Evolutionary conservation across 2,888 invertebrate species (phyloP).

Genomic region (Drosophila barbarae): DNA sequence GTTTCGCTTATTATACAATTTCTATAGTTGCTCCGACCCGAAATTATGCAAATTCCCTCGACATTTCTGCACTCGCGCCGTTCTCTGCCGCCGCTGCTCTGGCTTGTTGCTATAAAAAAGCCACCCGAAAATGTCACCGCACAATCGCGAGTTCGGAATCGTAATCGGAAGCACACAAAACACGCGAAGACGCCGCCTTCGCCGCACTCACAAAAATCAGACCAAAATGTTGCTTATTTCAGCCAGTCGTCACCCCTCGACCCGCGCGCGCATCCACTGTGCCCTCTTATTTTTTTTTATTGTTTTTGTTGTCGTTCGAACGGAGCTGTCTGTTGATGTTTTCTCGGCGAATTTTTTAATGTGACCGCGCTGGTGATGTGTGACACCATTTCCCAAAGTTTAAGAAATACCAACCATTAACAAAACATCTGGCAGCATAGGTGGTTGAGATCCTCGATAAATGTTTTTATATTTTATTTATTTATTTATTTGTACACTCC

Average conservation of each 20-base stretch:
- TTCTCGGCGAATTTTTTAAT: neutral
- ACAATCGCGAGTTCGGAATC: conserved; percentile 6
- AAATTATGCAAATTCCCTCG: conserved; percentile 35
- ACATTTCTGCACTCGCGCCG: conserved; percentile 29
- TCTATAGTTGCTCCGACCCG: conserved; percentile 17
- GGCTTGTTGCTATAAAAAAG: conserved; percentile 27
- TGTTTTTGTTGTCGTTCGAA: conserved; percentile 8
- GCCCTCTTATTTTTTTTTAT: neutral
- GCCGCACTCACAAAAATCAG: conserved; percentile 19
- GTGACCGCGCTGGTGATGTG: neutral
- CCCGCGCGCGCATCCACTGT: conserved; percentile 6
- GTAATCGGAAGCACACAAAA: conserved; percentile 22
- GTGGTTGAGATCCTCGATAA: too few relatives aligned
- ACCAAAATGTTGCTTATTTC: conserved; percentile 22
- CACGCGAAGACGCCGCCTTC: conserved; percentile 9
- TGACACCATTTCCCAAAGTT: neutral
- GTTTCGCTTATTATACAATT: conserved; percentile 30
- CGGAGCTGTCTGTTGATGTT: conserved; percentile 18
- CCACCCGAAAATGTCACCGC: conserved; percentile 6
- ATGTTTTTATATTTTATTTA: too few relatives aligned
- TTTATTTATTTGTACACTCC: too few relatives aligned
- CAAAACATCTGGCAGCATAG: too few relatives aligned
- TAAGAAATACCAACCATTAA: neutral
- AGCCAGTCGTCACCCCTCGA: neutral
- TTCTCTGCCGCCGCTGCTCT: conserved; percentile 15